These are phyloP conservation scores for Tauraco erythrolophus DNA, from an alignment of 2,113 vertebrate species.

Conservation along the genomic window DNA sequence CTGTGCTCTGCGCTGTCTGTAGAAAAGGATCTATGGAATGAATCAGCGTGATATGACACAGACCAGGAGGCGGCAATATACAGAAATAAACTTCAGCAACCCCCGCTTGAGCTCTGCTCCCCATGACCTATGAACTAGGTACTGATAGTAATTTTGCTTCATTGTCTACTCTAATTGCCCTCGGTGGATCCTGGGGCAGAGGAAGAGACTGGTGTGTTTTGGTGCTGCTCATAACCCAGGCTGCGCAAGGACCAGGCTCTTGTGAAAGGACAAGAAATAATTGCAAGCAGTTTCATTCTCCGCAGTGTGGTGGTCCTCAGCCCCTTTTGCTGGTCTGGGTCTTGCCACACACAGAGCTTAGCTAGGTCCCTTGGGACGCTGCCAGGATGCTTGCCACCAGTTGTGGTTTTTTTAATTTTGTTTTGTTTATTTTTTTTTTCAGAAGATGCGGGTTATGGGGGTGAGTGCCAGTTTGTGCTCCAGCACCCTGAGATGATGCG, in stretches of 20 bases:
- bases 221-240: fast-evolving
- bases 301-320: neutral
- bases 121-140: neutral
- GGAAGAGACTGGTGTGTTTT: neutral
- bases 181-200: neutral
- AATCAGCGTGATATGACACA: neutral
- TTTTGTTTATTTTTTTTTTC: too few relatives aligned
- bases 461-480: neutral
- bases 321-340: neutral
- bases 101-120: neutral
- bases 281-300: neutral
- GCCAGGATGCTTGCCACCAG: neutral
- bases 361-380: neutral
- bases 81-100: neutral
- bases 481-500: neutral
- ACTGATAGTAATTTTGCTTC: neutral
- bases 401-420: too few relatives aligned
- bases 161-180: neutral
- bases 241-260: neutral
- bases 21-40: neutral
- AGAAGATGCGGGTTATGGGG: neutral
- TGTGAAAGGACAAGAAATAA: neutral
- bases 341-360: neutral
- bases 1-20: fast-evolving
- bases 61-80: neutral